A percentile compares a stretch with the other conserved stretches of the same genome.
Evolutionary conservation across 2,113 vertebrate species (phyloP).

Genomic region (Macquaria australasica): DNA sequence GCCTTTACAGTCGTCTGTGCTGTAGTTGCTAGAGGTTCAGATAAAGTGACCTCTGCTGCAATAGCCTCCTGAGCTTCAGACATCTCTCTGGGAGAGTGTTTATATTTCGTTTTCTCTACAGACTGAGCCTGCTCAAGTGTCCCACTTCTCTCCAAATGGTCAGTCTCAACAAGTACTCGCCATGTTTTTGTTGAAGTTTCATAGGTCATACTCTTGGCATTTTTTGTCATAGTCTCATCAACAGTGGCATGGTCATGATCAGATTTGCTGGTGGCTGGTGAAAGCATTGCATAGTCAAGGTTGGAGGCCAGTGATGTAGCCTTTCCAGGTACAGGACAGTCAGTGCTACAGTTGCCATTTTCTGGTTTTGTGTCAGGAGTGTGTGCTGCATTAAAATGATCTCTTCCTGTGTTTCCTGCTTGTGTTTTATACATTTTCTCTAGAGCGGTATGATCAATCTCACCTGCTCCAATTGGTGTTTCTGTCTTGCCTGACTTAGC

Average conservation of each 20-base stretch:
- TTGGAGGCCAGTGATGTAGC: neutral
- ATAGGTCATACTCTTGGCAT: constrained; percentile 16
- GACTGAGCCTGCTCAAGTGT: constrained; percentile 37
- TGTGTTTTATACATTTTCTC: constrained; percentile 48
- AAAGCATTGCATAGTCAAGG: neutral
- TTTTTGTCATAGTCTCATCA: constrained; percentile 14
- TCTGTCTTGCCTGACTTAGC: constrained; percentile 10
- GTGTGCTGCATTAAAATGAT: constrained; percentile 11
- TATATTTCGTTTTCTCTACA: constrained; percentile 51
- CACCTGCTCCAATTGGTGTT: constrained; percentile 33
- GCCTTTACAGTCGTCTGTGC: constrained; percentile 31
- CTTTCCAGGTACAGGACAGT: constrained; percentile 25
- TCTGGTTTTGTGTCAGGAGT: constrained; percentile 6
- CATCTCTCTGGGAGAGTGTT: constrained; percentile 34
- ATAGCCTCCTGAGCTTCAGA: constrained; percentile 20
- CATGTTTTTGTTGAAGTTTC: constrained; percentile 9
- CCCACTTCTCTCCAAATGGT: constrained; percentile 20
- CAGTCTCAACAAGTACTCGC: neutral
- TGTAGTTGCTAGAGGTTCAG: constrained; percentile 42
- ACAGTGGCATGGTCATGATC: neutral
- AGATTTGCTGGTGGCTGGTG: constrained; percentile 25
- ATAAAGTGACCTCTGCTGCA: constrained; percentile 47
- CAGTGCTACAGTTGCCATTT: constrained; percentile 27
- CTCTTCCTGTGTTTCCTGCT: constrained; percentile 2
- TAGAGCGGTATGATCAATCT: constrained; percentile 31